These are phyloP conservation scores for Saguinus imperator DNA, from an alignment of 2,113 vertebrate species.

Conservation along the genomic window DNA sequence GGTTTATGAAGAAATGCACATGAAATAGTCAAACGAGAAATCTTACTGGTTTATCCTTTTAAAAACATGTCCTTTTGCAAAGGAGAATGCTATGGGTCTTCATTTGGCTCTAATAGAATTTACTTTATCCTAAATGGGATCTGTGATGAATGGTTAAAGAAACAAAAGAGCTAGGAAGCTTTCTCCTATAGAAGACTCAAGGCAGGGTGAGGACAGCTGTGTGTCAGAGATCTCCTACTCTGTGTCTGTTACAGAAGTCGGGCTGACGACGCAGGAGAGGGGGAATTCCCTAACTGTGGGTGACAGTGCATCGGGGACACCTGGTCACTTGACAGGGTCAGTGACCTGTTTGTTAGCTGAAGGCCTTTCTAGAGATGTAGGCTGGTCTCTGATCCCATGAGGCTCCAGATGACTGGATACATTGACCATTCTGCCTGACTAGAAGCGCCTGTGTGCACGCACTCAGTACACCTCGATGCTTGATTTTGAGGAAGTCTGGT, in stretches of 20 bases:
- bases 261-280: neutral
- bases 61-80: neutral
- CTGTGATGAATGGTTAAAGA: neutral
- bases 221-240: neutral
- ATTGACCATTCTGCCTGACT: neutral
- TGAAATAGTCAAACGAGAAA: neutral
- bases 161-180: constrained; percentile 3
- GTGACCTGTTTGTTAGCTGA: neutral
- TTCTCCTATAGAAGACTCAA: neutral
- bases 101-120: neutral
- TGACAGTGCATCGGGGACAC: neutral
- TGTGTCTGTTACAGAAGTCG: neutral
- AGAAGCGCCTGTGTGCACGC: neutral
- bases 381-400: neutral
- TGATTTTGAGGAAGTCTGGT: neutral
- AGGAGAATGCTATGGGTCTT: neutral
- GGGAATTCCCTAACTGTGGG: neutral
- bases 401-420: neutral
- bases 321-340: neutral
- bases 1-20: neutral
- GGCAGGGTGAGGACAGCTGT: neutral
- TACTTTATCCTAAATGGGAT: neutral
- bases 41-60: neutral
- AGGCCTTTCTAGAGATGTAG: neutral
- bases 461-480: fast-evolving